Evolutionary conservation across 2,113 vertebrate genomes (phyloP).

Genomic region (Ploceus nigricollis): DNA sequence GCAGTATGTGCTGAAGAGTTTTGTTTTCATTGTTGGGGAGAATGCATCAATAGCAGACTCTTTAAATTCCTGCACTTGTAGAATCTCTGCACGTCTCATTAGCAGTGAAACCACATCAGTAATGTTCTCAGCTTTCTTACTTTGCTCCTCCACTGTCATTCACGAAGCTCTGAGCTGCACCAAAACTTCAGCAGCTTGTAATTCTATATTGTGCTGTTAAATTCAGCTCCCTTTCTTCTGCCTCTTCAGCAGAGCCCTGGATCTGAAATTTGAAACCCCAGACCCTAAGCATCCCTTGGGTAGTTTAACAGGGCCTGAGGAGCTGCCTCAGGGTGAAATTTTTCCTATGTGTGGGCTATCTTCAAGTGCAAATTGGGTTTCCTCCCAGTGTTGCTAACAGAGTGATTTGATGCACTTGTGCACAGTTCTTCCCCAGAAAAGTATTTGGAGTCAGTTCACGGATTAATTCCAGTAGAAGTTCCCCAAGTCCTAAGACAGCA

Average conservation of each 20-base stretch:
- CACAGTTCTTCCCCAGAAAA: neutral
- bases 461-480: neutral
- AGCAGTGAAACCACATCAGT: conserved; percentile 37
- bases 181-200: neutral
- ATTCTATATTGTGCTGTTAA: neutral
- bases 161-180: neutral
- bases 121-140: neutral
- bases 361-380: neutral
- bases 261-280: neutral
- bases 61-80: conserved; percentile 25
- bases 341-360: neutral
- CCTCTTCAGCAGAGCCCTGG: neutral
- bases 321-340: neutral
- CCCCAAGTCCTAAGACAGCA: neutral
- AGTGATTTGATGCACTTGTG: neutral
- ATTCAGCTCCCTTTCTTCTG: neutral
- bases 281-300: neutral
- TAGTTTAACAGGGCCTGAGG: neutral
- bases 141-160: neutral
- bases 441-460: neutral
- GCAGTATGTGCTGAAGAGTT: neutral
- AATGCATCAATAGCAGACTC: neutral
- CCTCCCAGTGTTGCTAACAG: neutral
- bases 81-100: conserved; percentile 14
- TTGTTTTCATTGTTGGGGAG: neutral